Percentiles rank a stretch among this genome's conserved stretches.
Evolutionary conservation across 1,140 invertebrate genomes (phyloP).

Genomic region (Drusus annulatus): DNA sequence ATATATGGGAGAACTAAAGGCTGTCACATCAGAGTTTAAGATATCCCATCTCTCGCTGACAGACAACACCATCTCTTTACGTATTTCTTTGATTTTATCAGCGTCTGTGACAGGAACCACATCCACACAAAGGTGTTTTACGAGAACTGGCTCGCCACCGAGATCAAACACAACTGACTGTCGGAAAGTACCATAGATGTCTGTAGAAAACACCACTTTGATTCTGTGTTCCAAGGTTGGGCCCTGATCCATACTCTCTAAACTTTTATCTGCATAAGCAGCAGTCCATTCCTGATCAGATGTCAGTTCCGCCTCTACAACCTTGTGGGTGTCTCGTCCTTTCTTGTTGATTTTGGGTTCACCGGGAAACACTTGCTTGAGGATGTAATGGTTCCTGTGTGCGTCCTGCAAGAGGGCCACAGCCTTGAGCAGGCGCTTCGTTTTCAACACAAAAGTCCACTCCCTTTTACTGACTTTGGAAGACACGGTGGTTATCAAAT

Average conservation of each 20-base stretch:
- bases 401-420: slow-evolving; percentile 82
- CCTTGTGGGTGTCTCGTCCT: slow-evolving; percentile 57
- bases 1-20: slow-evolving; percentile 75
- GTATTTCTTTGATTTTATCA: slow-evolving; percentile 79
- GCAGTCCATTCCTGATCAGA: slow-evolving; percentile 76
- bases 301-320: slow-evolving; percentile 63
- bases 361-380: slow-evolving; percentile 70
- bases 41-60: slow-evolving; percentile 76
- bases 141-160: slow-evolving; percentile 79
- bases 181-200: slow-evolving; percentile 86
- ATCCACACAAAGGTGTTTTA: slow-evolving; percentile 84
- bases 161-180: slow-evolving; percentile 88
- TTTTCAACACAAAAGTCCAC: slow-evolving; percentile 79
- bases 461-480: slow-evolving; percentile 78
- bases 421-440: slow-evolving; percentile 70
- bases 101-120: slow-evolving; percentile 80
- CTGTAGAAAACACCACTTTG: slow-evolving; percentile 80
- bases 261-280: slow-evolving; percentile 53
- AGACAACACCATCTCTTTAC: slow-evolving; percentile 74
- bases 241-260: slow-evolving; percentile 63
- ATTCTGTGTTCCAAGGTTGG: slow-evolving; percentile 72
- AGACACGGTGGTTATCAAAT: slow-evolving; percentile 76
- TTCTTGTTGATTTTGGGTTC: slow-evolving; percentile 60
- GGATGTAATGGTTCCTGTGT: slow-evolving; percentile 80
- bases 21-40: slow-evolving; percentile 73